Evolutionary conservation across 2,113 vertebrate genomes (phyloP).

Genomic region (Vidua macroura): DNA sequence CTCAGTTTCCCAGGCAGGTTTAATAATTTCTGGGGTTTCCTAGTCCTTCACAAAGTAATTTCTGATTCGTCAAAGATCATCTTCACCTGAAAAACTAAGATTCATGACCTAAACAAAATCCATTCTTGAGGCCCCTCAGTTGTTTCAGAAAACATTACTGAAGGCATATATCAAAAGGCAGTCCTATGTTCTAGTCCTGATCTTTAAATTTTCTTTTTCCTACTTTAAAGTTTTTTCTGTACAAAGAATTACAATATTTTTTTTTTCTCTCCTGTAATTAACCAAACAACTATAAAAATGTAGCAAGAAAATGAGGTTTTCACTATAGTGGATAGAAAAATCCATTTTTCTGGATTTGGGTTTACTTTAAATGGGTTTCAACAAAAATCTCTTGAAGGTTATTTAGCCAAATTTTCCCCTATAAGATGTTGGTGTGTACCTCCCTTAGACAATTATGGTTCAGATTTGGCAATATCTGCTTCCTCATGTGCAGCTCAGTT

Average conservation of each 20-base stretch:
- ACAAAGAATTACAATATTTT: background rate
- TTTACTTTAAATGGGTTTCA: background rate
- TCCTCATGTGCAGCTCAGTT: background rate
- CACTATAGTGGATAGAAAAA: background rate
- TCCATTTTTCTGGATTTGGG: background rate
- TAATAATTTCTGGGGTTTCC: background rate
- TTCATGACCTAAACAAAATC: conserved; percentile 36
- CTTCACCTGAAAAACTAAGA: conserved; percentile 45
- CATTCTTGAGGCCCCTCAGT: background rate
- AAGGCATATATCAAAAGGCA: conserved; percentile 24
- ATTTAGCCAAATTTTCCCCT: background rate
- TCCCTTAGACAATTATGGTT: background rate
- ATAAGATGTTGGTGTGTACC: background rate
- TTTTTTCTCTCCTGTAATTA: background rate
- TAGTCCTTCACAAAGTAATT: background rate
- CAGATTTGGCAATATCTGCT: background rate
- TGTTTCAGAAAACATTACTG: conserved; percentile 27
- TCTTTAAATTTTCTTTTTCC: background rate
- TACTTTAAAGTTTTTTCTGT: background rate
- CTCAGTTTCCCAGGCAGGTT: background rate
- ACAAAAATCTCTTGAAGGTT: background rate
- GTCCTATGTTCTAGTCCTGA: background rate
- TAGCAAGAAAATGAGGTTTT: background rate
- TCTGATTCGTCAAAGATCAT: conserved; percentile 43
- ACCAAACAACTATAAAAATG: background rate